Conservation (phyloP, 1,140 invertebrate species). For the Adelges cooleyi region DNA sequence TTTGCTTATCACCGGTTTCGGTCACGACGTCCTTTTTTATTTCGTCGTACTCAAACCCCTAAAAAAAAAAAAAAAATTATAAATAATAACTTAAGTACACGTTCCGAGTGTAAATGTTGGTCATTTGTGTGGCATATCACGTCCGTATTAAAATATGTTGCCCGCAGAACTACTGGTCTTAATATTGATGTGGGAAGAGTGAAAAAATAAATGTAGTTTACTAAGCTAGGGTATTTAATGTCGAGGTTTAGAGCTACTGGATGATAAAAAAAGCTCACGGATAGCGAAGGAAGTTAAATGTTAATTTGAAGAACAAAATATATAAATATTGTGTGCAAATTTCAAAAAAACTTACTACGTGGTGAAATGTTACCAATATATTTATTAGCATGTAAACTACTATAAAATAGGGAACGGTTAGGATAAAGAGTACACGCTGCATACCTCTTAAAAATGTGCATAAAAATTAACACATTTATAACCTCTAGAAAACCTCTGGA, state of each 20-base stretch:
- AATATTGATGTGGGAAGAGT: constrained; percentile 11
- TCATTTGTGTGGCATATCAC: constrained; percentile 26
- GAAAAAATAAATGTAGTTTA: constrained; percentile 17
- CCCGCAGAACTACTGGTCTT: constrained; percentile 2
- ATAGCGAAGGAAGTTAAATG: no score
- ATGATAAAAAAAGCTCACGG: background rate
- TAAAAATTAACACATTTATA: no score
- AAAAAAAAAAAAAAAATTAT: constrained; percentile 11
- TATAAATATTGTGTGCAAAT: no score
- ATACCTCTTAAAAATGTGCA: no score
- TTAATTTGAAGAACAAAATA: no score
- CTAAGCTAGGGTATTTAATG: constrained; percentile 16
- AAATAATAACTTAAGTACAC: constrained; percentile 2
- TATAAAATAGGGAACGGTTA: no score
- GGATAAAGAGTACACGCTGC: no score
- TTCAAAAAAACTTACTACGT: no score
- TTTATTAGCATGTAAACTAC: no score
- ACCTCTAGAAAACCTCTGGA: no score
- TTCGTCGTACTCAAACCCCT: constrained; percentile 18
- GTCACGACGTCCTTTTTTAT: background rate
- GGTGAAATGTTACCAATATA: no score
- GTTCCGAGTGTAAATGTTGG: constrained; percentile 25
- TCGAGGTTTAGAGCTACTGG: background rate
- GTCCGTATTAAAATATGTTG: constrained; percentile 28
- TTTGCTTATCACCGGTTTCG: constrained; percentile 19